Evolutionary conservation across 1,140 invertebrate species (phyloP), one percentile per base, ranked within the genome.

Genomic region (Carposina sasakii): DNA sequence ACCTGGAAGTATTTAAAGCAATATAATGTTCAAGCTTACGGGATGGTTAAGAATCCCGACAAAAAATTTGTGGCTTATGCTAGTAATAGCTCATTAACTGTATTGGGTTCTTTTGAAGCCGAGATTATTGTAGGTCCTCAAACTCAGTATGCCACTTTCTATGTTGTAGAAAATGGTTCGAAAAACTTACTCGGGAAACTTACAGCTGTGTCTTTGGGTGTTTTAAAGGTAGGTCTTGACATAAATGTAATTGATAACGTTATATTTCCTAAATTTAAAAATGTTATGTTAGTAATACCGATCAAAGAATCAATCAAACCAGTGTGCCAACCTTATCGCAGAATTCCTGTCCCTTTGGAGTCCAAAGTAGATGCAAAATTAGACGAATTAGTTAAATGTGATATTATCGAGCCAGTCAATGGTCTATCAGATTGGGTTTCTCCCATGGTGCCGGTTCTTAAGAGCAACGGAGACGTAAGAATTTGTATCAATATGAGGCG

Each of bases 401-500:
- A 56, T 21, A 58, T 65, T 9, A 60, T 62, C 8, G 67, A 71
- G 37, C 37, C 46, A 37, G 60, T 67, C 19, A 41, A 39, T n/a
- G 59, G 57, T 0, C 56, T 56, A 5, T 61, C 52, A 4, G 22
- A 28, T 34, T 73, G 66, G 63, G 55, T 73, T 8, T 72, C 68
- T 3, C 63, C 67, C 8, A 57, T 68, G 13, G 57, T 63, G 1
- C 51, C 52, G 21, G 49, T 63, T 1, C 12, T 54, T 3, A 68
- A 66, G 24, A 12, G 46, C 22, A 44, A 55, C 12, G 57, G 54
- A 8, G 60, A 71, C 37, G 24, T 68, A 1, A 39, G 67, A 5
- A 50, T 76, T 17, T 70, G 66, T 40, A 26, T 73, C 1, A 60
- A 75, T 39, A 67, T 77, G 63, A 37, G 74, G 8, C 10, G 50